phyloP scores from a whole-genome alignment of 1,140 invertebrate genomes.

The Myzus persicae region DNA sequence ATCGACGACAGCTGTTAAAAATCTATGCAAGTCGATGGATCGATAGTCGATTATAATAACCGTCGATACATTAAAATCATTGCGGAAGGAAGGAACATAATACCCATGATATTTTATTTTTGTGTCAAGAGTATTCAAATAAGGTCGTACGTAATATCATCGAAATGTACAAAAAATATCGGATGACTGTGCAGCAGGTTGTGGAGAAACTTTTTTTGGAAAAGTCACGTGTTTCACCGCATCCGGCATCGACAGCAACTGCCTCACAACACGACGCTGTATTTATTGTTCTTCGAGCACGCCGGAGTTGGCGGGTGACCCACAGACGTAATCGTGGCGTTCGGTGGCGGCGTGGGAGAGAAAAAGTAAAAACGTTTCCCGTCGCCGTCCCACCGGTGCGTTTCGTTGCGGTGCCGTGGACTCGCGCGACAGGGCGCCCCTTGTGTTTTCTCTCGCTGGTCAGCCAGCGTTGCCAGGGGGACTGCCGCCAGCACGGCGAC shows the following conservation, averaged over 20 bases:
- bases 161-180: too few species aligned
- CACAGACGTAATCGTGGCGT: neutral
- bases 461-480: neutral
- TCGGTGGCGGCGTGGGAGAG: neutral
- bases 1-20: too few species aligned
- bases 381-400: neutral
- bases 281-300: too few species aligned
- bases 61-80: too few species aligned
- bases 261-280: too few species aligned
- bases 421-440: neutral
- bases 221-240: neutral
- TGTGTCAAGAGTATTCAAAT: too few species aligned
- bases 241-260: neutral
- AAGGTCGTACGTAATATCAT: too few species aligned
- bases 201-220: neutral
- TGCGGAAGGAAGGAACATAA: too few species aligned
- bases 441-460: constrained; percentile 17
- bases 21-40: too few species aligned
- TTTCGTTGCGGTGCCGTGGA: neutral
- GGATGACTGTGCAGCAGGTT: neutral
- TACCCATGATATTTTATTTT: too few species aligned
- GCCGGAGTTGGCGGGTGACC: neutral
- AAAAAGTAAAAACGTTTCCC: neutral
- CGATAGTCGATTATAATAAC: too few species aligned
- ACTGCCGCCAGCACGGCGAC: neutral